Percentiles rank a stretch among this genome's conserved stretches.
phyloP scores from a whole-genome alignment of 1,140 invertebrate species.

The Holotrichia oblita region DNA sequence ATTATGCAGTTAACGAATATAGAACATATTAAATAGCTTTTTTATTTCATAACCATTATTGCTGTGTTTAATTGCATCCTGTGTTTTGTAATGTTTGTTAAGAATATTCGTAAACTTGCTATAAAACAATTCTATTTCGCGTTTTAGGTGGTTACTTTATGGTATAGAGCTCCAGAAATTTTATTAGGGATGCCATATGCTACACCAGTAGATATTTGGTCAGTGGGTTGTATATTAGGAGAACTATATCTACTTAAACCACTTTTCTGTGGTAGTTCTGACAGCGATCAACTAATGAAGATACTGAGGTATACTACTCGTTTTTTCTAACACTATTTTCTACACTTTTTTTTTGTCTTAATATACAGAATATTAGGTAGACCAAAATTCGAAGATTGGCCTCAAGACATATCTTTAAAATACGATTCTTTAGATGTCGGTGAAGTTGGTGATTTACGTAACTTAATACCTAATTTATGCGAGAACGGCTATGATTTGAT shows the following conservation, averaged over 20 bases:
- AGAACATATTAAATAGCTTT: too few relatives aligned
- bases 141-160: conserved; percentile 90
- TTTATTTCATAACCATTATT: too few relatives aligned
- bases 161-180: conserved; percentile 97
- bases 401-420: conserved; percentile 61
- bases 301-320: conserved; percentile 83
- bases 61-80: too few relatives aligned
- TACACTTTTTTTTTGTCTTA: conserved; percentile 43
- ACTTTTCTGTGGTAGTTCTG: conserved; percentile 84
- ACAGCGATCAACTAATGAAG: conserved; percentile 86
- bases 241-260: conserved; percentile 83
- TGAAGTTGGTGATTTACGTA: conserved; percentile 51
- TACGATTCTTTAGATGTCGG: conserved; percentile 59
- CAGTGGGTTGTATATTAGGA: conserved; percentile 93
- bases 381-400: conserved; percentile 64
- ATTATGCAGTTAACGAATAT: too few relatives aligned
- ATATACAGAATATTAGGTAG: conserved; percentile 63
- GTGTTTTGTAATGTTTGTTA: too few relatives aligned
- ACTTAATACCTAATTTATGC: conserved; percentile 55
- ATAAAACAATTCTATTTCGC: not conserved
- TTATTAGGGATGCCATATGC: conserved; percentile 89
- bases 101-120: too few relatives aligned
- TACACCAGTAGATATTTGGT: conserved; percentile 96
- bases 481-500: conserved; percentile 56
- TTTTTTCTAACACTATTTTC: not conserved